These are phyloP conservation scores for Syrrhaptes paradoxus DNA, from an alignment of 2,113 vertebrate species.

Conservation along the genomic window DNA sequence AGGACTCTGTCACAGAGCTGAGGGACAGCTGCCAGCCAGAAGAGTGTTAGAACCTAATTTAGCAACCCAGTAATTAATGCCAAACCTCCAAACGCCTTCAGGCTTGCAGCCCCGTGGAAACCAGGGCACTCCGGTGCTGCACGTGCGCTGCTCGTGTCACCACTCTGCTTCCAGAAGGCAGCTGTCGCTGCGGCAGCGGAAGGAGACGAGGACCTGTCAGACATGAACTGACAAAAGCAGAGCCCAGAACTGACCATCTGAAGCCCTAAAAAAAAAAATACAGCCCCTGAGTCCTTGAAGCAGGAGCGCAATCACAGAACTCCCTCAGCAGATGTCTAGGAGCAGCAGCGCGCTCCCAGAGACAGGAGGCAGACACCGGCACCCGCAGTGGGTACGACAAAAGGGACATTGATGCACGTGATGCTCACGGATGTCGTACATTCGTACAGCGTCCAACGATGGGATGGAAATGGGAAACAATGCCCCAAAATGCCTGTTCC, in stretches of 20 bases:
- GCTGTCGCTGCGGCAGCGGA: neutral
- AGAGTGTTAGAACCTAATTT: neutral
- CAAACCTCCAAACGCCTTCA: neutral
- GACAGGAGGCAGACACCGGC: neutral
- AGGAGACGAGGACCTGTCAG: neutral
- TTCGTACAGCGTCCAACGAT: neutral
- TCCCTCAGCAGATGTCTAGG: no score
- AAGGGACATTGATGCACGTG: fast-evolving
- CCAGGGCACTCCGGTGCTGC: neutral
- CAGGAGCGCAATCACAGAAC: neutral
- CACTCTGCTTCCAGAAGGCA: neutral
- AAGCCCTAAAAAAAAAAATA: neutral
- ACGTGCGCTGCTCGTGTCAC: neutral
- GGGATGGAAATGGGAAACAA: neutral
- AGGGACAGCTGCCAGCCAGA: neutral
- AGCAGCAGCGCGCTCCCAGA: neutral
- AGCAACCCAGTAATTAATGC: neutral
- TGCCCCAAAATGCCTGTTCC: neutral
- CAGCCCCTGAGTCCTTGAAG: neutral
- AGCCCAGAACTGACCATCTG: neutral
- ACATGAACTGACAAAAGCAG: neutral
- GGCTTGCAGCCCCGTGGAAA: neutral
- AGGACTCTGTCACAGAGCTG: neutral
- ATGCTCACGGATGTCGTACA: neutral
- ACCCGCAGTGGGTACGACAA: neutral